phyloP scores from a whole-genome alignment of 2,888 invertebrate genomes.

The Nymphalis c-album region DNA sequence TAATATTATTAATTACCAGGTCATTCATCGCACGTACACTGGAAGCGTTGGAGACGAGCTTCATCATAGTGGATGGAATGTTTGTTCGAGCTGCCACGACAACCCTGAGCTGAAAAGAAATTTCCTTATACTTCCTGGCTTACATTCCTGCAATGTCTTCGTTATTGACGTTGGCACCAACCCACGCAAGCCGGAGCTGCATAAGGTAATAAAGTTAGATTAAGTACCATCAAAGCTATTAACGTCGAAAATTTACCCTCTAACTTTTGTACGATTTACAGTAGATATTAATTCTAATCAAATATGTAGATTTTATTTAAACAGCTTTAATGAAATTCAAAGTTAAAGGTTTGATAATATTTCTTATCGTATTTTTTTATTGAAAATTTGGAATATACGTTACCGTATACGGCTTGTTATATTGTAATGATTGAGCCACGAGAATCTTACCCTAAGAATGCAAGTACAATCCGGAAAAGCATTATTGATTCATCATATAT shows the following conservation, averaged over 20 bases:
- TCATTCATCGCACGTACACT: slow-evolving; percentile 92
- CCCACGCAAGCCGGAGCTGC: slow-evolving; percentile 86
- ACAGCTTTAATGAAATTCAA: too few species aligned
- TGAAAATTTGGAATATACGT: too few species aligned
- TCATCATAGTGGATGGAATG: slow-evolving; percentile 98
- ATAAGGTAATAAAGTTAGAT: slow-evolving; percentile 80
- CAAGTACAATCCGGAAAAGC: too few species aligned
- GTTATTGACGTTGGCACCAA: slow-evolving; percentile 89
- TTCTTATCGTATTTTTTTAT: too few species aligned
- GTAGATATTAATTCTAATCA: background rate
- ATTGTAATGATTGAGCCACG: too few species aligned
- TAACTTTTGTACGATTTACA: background rate
- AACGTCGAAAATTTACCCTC: background rate
- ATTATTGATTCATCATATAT: too few species aligned
- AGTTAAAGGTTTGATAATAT: too few species aligned
- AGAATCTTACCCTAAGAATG: too few species aligned
- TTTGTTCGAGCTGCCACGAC: slow-evolving; percentile 94
- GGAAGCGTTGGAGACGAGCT: slow-evolving; percentile 91
- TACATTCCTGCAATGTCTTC: slow-evolving; percentile 92
- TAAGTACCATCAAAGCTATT: background rate
- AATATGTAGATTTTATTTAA: background rate
- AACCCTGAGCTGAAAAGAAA: slow-evolving; percentile 83
- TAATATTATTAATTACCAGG: slow-evolving; percentile 73
- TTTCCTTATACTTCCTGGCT: slow-evolving; percentile 90
- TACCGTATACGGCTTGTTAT: too few species aligned